These are phyloP conservation scores for Apogon talboti DNA, from an alignment of 2,797 vertebrate genomes.

Conservation along the genomic window DNA sequence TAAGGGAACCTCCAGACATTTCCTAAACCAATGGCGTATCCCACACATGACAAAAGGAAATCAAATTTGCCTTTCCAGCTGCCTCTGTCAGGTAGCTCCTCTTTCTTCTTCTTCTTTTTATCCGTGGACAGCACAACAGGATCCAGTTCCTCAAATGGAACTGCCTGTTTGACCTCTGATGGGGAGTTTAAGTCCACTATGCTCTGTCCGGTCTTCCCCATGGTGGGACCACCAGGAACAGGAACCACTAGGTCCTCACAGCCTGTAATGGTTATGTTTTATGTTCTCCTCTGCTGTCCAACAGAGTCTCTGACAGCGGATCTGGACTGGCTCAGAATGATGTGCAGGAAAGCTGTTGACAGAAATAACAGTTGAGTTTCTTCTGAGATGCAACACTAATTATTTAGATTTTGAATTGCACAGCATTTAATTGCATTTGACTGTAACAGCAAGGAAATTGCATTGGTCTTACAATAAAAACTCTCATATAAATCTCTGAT, in stretches of 20 bases:
- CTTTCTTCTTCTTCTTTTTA: constrained; percentile 75
- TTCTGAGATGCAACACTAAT: not conserved
- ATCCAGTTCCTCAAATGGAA: constrained; percentile 80
- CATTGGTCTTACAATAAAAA: not conserved
- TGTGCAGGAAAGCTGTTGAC: constrained; percentile 35
- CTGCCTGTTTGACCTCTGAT: constrained; percentile 84
- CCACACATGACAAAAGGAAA: constrained; percentile 92
- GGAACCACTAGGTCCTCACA: constrained; percentile 34
- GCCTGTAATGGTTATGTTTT: constrained; percentile 16
- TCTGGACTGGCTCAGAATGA: constrained; percentile 27
- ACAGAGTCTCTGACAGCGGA: constrained; percentile 5
- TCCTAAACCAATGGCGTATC: constrained; percentile 92
- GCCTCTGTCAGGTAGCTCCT: constrained; percentile 86
- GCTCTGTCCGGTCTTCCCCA: constrained; percentile 89
- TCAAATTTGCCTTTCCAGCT: constrained; percentile 95
- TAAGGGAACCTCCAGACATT: constrained; percentile 96
- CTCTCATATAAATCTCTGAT: constrained; percentile 11
- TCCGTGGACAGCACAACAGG: constrained; percentile 28
- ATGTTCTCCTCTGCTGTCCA: constrained; percentile 3
- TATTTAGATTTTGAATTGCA: too few relatives aligned
- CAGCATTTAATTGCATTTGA: too few relatives aligned
- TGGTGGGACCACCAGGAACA: constrained; percentile 55
- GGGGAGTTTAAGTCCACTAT: constrained; percentile 88
- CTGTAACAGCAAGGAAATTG: too few relatives aligned
- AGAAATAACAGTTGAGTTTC: not conserved